These are phyloP conservation scores for Lordiphosa collinella DNA, from an alignment of 1,140 invertebrate genomes.

Conservation along the genomic window DNA sequence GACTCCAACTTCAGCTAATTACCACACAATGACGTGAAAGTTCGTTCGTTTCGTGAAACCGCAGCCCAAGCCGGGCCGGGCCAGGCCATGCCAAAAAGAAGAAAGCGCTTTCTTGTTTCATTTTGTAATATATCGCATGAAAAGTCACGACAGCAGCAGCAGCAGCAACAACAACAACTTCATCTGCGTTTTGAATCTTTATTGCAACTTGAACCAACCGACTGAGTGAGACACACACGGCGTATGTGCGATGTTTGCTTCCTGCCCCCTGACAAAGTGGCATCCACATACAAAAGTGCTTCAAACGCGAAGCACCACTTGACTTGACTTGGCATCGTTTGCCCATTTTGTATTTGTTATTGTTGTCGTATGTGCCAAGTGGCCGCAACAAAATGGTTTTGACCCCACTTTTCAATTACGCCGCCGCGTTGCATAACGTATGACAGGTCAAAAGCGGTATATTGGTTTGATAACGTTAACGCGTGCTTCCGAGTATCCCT, in stretches of 20 bases:
- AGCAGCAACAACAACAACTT: constrained; percentile 24
- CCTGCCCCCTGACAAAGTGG: constrained; percentile 17
- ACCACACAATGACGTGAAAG: constrained; percentile 66
- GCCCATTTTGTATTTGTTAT: constrained; percentile 8
- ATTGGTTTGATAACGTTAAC: not conserved
- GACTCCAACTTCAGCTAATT: constrained; percentile 48
- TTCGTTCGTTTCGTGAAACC: constrained; percentile 26
- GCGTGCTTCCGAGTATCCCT: too few relatives aligned
- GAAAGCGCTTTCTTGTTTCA: constrained; percentile 57
- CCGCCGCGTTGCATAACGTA: constrained; percentile 24
- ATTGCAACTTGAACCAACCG: constrained; percentile 47
- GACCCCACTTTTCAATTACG: constrained; percentile 53
- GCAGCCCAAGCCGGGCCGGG: constrained; percentile 10
- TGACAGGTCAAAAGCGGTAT: not conserved
- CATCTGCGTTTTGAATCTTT: constrained; percentile 57
- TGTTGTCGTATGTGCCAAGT: constrained; percentile 6
- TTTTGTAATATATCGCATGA: constrained; percentile 52
- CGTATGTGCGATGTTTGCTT: constrained; percentile 54
- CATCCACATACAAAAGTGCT: constrained; percentile 21
- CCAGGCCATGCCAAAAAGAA: constrained; percentile 24
- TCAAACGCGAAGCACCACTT: constrained; percentile 38
- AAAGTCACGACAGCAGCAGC: constrained; percentile 38
- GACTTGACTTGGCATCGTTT: constrained; percentile 32
- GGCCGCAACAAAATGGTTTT: constrained; percentile 36
- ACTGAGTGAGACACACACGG: constrained; percentile 25